These are phyloP conservation scores for Rhineura floridana DNA, from an alignment of 2,113 vertebrate species.

Conservation along the genomic window DNA sequence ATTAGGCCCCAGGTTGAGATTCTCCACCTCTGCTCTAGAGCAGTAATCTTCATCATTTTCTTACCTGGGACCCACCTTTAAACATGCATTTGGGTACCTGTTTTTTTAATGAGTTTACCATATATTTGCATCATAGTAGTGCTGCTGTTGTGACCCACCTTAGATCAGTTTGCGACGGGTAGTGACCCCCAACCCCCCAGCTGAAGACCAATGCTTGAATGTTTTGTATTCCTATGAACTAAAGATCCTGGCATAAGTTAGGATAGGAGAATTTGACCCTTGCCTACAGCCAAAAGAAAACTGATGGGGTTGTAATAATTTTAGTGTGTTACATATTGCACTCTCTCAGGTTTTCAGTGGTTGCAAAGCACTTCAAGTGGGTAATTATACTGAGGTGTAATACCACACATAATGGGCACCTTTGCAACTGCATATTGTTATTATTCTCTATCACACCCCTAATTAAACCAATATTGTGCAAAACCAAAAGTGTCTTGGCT, in stretches of 20 bases:
- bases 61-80: no score
- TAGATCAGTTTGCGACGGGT: no score
- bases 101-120: no score
- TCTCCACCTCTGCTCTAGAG: no score
- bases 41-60: no score
- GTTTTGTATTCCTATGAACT: background rate
- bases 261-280: background rate
- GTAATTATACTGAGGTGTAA: background rate
- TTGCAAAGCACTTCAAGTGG: background rate
- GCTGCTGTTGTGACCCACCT: no score
- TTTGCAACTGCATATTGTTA: background rate
- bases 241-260: background rate
- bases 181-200: no score
- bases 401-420: background rate
- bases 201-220: no score
- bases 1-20: no score
- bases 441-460: background rate
- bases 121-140: no score
- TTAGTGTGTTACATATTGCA: background rate
- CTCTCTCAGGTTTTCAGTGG: background rate
- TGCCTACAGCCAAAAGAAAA: background rate
- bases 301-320: background rate
- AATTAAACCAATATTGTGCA: conserved; percentile 18
- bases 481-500: conserved; percentile 9
- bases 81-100: no score